Conservation (phyloP, 2,113 vertebrate genomes). For the Edolisoma coerulescens region DNA sequence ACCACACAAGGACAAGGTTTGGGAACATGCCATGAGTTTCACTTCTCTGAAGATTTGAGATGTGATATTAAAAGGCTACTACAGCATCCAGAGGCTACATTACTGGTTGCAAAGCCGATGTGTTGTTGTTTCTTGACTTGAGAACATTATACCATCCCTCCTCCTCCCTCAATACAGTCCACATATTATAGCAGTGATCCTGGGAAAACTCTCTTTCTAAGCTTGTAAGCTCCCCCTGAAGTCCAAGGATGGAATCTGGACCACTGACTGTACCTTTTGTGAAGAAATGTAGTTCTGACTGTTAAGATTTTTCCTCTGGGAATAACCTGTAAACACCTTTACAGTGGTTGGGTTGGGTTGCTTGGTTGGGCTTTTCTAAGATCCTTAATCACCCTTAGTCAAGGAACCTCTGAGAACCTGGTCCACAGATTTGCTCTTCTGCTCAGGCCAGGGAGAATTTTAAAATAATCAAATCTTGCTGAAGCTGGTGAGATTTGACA, state of each 20-base stretch:
- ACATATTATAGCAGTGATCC: neutral
- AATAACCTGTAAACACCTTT: neutral
- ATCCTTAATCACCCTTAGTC: neutral
- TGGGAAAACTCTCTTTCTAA: neutral
- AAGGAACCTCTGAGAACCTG: neutral
- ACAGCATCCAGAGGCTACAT: neutral
- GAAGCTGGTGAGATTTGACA: neutral
- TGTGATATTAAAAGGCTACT: neutral
- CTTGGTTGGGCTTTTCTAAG: neutral
- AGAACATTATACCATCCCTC: neutral
- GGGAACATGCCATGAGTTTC: neutral
- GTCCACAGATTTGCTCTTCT: neutral
- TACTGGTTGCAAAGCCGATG: neutral
- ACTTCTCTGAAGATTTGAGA: neutral
- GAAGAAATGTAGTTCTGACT: neutral
- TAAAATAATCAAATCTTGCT: neutral
- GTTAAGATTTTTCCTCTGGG: neutral
- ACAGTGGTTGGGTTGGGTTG: neutral
- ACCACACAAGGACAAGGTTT: accelerated
- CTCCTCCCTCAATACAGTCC: neutral
- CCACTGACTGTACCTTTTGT: neutral
- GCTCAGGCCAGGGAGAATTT: neutral
- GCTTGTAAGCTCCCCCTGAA: neutral
- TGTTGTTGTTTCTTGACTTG: neutral
- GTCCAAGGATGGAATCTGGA: neutral